Base-by-base conservation (phyloP, 2,113 vertebrate genomes). In the Jacana jacana region DNA sequence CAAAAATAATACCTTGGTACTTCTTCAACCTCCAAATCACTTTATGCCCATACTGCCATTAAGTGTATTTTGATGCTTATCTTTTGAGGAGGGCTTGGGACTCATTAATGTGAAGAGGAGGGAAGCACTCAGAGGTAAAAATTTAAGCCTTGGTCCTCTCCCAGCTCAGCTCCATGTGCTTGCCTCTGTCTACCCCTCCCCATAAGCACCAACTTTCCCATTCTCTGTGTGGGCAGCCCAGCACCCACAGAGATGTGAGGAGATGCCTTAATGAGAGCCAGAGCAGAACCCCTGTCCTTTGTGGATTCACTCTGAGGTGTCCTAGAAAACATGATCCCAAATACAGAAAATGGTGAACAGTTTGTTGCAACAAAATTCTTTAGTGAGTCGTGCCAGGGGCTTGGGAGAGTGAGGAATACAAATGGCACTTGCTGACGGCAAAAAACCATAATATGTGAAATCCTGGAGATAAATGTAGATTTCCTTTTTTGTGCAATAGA, bases 401-500 rank as follows among this genome's bases (percentile, higher is more conserved):
- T 86, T 58, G n/a, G 58, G 42, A 64, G n/a, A 75, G 16, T 39
- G 55, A 94, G 58, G 55, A 96, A 78, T 23, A 88, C 10, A 88
- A 91, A 95, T 93, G 58, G 42, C 58, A 60, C 37, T 77, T 58
- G 76, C 76, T 88, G 80, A 78, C 0, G 2, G 71, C 33, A 90
- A 86, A 81, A 44, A 81, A 44, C n/a, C n/a, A n/a, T n/a, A 58
- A 86, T 66, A 93, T 54, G 72, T 69, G 48, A 94, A 93, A 96
- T 91, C 40, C 48, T 77, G 55, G 48, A 8, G 30, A 78, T 90
- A 87, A 94, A 95, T 61, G 24, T 86, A 95, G 23, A 80, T 89
- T 91, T 95, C 91, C 91, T 86, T 88, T 85, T 76, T 95, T 97
- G 71, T 63, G 91, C 79, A 96, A 95, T 66, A 91, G 81, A 89